A percentile compares a stretch with the other conserved stretches of the same genome.
Evolutionary conservation across 2,113 vertebrate genomes (phyloP).

Genomic region (Mesembrinibis cayennensis): DNA sequence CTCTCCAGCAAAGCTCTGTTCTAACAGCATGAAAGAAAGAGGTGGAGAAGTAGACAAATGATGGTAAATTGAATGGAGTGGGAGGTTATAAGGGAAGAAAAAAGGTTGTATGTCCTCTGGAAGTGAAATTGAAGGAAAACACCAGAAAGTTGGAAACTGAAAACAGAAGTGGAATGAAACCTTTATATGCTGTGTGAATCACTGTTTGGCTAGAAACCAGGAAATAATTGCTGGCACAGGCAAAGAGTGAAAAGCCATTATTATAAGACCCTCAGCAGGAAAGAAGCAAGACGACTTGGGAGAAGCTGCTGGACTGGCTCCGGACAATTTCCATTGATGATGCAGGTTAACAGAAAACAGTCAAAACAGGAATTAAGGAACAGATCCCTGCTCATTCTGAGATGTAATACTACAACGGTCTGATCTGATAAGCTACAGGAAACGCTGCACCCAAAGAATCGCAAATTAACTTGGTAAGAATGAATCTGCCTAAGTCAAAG

Average conservation of each 20-base stretch:
- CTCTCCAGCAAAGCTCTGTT: background rate
- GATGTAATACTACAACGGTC: background rate
- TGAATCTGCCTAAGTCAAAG: background rate
- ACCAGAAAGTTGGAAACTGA: conserved; percentile 49
- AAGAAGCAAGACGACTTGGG: background rate
- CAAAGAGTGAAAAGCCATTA: conserved; percentile 30
- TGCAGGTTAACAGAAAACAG: background rate
- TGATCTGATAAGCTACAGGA: background rate
- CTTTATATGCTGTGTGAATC: conserved; percentile 49
- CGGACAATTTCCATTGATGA: background rate
- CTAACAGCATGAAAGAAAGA: background rate
- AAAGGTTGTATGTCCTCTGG: background rate
- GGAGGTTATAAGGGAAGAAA: background rate
- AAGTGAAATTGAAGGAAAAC: conserved; percentile 40
- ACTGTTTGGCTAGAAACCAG: conserved; percentile 45
- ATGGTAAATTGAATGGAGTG: background rate
- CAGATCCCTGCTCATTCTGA: background rate
- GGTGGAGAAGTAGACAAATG: background rate
- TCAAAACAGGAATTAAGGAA: background rate
- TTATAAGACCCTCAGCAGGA: conserved; percentile 40
- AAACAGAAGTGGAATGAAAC: conserved; percentile 53
- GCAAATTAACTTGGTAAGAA: background rate
- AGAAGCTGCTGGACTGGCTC: conserved; percentile 20
- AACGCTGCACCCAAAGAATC: background rate
- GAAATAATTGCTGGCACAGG: conserved; percentile 58